phyloP scores from a whole-genome alignment of 2,797 vertebrate species.

The Bradypus variegatus region DNA sequence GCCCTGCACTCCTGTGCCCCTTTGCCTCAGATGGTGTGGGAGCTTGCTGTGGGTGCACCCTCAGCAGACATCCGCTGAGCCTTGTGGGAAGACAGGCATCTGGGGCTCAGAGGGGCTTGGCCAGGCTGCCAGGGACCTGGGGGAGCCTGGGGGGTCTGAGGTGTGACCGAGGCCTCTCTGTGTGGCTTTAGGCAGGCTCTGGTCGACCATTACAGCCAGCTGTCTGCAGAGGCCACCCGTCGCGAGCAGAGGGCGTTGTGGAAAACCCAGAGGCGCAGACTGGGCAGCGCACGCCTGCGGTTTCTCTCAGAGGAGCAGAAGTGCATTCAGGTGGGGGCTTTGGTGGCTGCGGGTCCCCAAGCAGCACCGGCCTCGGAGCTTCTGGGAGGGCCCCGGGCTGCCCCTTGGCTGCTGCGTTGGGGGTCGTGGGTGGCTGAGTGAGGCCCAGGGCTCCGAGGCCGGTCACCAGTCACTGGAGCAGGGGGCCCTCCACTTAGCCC shows the following conservation, averaged over 20 bases:
- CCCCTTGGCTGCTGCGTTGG: not conserved
- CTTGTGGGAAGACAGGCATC: no score
- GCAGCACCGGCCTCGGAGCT: no score
- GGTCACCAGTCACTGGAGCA: no score
- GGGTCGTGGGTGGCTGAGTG: no score
- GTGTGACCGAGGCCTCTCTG: not conserved
- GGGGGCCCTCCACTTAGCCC: no score
- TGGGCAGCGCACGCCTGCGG: conserved; percentile 78
- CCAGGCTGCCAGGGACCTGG: no score
- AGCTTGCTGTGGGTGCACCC: no score
- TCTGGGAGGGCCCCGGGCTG: no score
- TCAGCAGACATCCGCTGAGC: no score
- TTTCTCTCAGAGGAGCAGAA: conserved; percentile 82
- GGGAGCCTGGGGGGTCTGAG: not conserved
- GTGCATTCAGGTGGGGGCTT: conserved; percentile 64
- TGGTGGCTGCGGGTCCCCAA: rapidly evolving
- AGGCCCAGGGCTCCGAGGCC: not conserved
- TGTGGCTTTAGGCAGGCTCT: conserved; percentile 84
- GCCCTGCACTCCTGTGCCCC: no score
- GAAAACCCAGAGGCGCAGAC: conserved; percentile 85
- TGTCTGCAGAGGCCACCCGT: conserved; percentile 91
- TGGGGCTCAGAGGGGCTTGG: no score
- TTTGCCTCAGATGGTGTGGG: no score
- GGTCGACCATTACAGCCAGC: conserved; percentile 88
- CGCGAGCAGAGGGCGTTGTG: conserved; percentile 89